Evolutionary conservation across 2,888 invertebrate species (phyloP).

Genomic region (Carpatolechia fugitivella): DNA sequence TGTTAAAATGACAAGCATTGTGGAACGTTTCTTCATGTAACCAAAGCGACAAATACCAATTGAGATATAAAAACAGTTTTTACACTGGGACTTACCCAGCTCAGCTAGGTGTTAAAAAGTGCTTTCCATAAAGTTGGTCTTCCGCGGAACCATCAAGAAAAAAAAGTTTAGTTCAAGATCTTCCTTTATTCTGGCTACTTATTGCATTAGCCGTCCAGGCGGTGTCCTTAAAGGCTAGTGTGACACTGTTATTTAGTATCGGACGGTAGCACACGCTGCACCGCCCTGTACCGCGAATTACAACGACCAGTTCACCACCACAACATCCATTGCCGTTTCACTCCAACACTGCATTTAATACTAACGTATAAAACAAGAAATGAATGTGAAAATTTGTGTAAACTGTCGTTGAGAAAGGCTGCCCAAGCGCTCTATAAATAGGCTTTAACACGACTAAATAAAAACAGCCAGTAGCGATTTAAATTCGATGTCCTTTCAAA

Average conservation of each 20-base stretch:
- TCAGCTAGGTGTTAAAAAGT: too few species aligned
- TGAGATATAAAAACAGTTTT: too few species aligned
- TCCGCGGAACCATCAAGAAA: neutral
- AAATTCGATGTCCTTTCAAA: conserved; percentile 10
- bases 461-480: conserved; percentile 11
- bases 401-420: neutral
- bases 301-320: neutral
- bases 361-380: neutral
- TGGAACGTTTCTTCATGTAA: too few species aligned
- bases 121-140: too few species aligned
- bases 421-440: conserved; percentile 5
- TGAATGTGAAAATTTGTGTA: neutral
- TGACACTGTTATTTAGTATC: conserved; percentile 77
- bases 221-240: conserved; percentile 70
- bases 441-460: conserved; percentile 8
- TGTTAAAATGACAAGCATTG: too few species aligned
- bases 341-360: neutral
- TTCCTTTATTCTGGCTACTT: neutral
- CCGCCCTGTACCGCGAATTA: neutral
- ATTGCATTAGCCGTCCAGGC: conserved; percentile 39
- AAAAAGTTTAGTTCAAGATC: neutral
- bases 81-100: too few species aligned
- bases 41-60: too few species aligned
- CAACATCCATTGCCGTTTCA: neutral
- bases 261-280: conserved; percentile 59